Evolutionary conservation across 1,140 invertebrate genomes (phyloP).

Genomic region (Scaptomyza pallida): DNA sequence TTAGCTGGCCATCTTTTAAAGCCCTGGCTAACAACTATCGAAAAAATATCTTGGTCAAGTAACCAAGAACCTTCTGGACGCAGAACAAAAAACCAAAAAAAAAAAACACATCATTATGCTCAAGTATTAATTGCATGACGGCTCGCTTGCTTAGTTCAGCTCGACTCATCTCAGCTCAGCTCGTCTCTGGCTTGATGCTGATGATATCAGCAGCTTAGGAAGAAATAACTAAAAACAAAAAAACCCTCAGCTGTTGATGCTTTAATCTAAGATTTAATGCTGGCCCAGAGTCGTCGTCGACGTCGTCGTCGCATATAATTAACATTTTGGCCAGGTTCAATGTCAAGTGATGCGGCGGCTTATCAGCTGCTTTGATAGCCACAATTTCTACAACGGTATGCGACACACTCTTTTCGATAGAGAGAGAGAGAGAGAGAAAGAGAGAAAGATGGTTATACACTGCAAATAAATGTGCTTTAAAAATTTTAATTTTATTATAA

Average conservation of each 20-base stretch:
- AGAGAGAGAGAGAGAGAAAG: too few relatives aligned
- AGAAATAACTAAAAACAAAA: neutral
- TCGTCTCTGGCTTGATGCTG: slow-evolving; percentile 4
- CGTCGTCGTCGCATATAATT: slow-evolving; percentile 68
- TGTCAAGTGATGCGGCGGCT: slow-evolving; percentile 70
- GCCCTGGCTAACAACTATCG: slow-evolving; percentile 31
- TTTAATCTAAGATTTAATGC: slow-evolving; percentile 71
- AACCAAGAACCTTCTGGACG: slow-evolving; percentile 49
- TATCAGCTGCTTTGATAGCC: slow-evolving; percentile 63
- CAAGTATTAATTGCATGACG: slow-evolving; percentile 72
- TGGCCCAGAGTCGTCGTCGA: slow-evolving; percentile 61
- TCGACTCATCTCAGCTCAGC: neutral
- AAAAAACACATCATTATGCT: slow-evolving; percentile 61
- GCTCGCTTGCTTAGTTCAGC: slow-evolving; percentile 6
- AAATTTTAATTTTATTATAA: too few relatives aligned
- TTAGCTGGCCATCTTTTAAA: slow-evolving; percentile 37
- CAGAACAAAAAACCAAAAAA: slow-evolving; percentile 25
- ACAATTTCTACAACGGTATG: slow-evolving; percentile 51
- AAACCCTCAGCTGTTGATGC: slow-evolving; percentile 27
- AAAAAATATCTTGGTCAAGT: slow-evolving; percentile 27
- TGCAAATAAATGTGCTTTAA: neutral
- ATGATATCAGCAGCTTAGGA: slow-evolving; percentile 72
- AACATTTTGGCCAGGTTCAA: slow-evolving; percentile 73
- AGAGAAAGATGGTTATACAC: neutral
- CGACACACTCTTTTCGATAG: neutral